phyloP scores from a whole-genome alignment of 2,888 invertebrate species.

The Drosophila macrospina region DNA sequence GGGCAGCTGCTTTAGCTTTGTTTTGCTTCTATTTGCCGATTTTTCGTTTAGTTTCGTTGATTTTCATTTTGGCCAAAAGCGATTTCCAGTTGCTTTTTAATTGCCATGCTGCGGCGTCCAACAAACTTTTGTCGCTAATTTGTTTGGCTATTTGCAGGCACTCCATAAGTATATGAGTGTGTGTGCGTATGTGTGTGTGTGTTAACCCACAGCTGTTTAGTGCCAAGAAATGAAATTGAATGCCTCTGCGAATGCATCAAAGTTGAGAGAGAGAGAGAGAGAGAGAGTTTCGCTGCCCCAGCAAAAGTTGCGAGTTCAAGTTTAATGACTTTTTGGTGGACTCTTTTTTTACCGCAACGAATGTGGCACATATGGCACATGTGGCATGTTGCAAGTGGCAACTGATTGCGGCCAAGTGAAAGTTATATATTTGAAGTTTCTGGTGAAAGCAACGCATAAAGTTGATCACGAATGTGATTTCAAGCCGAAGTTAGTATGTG shows the following conservation, averaged over 20 bases:
- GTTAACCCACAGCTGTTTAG: constrained; percentile 43
- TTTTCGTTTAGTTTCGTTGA: constrained; percentile 23
- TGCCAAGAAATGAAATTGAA: constrained; percentile 66
- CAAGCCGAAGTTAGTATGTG: background rate
- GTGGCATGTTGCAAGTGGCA: constrained; percentile 20
- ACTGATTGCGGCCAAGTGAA: constrained; percentile 19
- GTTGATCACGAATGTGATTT: background rate
- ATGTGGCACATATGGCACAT: constrained; percentile 21
- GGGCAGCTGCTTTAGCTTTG: constrained; percentile 8
- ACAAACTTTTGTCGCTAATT: constrained; percentile 74
- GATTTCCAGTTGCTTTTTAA: constrained; percentile 61
- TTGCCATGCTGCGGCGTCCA: constrained; percentile 48
- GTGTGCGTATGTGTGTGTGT: constrained; percentile 5
- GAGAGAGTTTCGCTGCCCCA: constrained; percentile 29
- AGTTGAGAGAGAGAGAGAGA: no score
- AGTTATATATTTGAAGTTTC: constrained; percentile 17
- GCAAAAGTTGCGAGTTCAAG: constrained; percentile 45
- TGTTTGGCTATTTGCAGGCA: constrained; percentile 68
- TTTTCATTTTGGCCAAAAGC: constrained; percentile 31
- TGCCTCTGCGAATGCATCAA: constrained; percentile 53
- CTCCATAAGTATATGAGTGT: background rate
- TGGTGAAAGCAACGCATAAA: background rate
- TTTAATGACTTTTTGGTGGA: constrained; percentile 55
- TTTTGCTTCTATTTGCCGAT: constrained; percentile 17
- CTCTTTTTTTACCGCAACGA: constrained; percentile 14